These are phyloP conservation scores for Ichneumon xanthorius DNA, from an alignment of 2,888 invertebrate genomes.

Conservation along the genomic window DNA sequence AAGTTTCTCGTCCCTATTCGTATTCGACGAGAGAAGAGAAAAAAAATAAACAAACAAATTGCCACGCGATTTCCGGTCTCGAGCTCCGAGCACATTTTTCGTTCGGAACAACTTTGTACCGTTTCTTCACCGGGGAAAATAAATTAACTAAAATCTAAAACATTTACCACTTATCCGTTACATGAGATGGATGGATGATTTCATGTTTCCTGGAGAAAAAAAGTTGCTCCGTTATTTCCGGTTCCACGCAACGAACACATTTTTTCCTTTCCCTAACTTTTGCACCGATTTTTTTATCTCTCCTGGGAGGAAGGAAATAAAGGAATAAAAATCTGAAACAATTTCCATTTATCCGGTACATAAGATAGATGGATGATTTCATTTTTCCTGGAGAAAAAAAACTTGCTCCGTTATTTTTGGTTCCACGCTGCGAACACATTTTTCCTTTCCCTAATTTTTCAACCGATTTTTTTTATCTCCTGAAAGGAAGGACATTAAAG, in stretches of 20 bases:
- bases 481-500: background rate
- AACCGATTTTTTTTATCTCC: background rate
- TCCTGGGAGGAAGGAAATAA: background rate
- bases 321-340: too few relatives aligned
- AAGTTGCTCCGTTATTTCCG: constrained; percentile 8
- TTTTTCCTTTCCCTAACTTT: constrained; percentile 3
- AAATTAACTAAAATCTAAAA: background rate
- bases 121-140: background rate
- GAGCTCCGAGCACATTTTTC: background rate
- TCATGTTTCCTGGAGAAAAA: background rate
- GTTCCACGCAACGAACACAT: background rate
- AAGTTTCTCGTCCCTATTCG: constrained; percentile 56
- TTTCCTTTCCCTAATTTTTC: constrained; percentile 2
- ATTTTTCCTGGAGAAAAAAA: background rate
- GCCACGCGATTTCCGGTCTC: background rate
- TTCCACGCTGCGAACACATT: constrained; percentile 11
- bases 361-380: background rate
- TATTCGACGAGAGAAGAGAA: constrained; percentile 22
- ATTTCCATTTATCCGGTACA: background rate
- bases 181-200: background rate
- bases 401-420: background rate
- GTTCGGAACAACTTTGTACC: background rate
- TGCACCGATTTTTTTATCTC: background rate
- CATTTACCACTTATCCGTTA: background rate
- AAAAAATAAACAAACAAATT: background rate